Evolutionary conservation across 2,888 invertebrate species (phyloP).

Genomic region (Drosophila trichaetosa): DNA sequence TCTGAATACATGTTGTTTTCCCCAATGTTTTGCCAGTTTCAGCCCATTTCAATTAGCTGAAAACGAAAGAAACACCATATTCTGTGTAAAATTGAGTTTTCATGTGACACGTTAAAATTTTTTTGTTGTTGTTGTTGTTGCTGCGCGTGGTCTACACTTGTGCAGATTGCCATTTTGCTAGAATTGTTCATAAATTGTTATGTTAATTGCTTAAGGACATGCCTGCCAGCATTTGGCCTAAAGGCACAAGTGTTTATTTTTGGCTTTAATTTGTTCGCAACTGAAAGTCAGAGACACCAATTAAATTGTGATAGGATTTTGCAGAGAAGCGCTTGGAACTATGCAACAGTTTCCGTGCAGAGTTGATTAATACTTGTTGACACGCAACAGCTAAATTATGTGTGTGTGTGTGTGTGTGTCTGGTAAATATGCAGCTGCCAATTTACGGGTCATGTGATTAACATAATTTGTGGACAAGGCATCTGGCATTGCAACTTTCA

Average conservation of each 20-base stretch:
- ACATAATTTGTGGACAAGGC: constrained; percentile 40
- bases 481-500: constrained; percentile 8
- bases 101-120: not conserved
- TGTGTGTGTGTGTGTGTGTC: constrained; percentile 13
- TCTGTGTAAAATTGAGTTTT: constrained; percentile 46
- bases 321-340: constrained; percentile 21
- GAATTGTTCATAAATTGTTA: constrained; percentile 70
- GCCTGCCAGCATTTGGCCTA: constrained; percentile 38
- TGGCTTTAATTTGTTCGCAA: constrained; percentile 41
- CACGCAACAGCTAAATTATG: constrained; percentile 24
- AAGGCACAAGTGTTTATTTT: constrained; percentile 10
- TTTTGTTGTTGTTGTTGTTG: not conserved
- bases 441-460: constrained; percentile 40
- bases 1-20: constrained; percentile 18
- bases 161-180: constrained; percentile 49
- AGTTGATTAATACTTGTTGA: constrained; percentile 26
- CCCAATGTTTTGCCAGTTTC: constrained; percentile 25
- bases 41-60: constrained; percentile 71
- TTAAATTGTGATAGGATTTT: constrained; percentile 35
- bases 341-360: constrained; percentile 23
- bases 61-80: constrained; percentile 20
- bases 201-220: constrained; percentile 66
- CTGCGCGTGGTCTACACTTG: constrained; percentile 43
- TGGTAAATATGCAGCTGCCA: constrained; percentile 34
- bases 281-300: constrained; percentile 27